Evolutionary conservation across 1,140 invertebrate genomes (phyloP), one percentile per base, ranked within the genome.

Genomic region (Brachionus asplanchnoidis): DNA sequence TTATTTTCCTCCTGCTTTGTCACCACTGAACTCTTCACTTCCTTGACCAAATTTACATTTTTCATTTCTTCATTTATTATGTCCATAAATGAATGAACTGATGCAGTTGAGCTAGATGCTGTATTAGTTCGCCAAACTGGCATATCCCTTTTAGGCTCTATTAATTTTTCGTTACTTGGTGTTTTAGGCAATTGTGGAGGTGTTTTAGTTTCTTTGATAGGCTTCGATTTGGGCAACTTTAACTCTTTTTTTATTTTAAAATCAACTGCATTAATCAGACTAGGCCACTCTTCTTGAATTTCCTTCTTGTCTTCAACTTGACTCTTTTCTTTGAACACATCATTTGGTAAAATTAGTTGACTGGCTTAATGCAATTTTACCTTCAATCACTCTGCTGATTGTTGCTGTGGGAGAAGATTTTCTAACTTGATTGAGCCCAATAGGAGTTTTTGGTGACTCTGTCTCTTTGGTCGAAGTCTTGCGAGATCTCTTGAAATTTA

Each of bases 11-110:
- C 2, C 14, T 12, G 12, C 9, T 40, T 44, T 26, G 5, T 26
- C 6, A 68, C 53, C 4, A 40, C 20, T 12, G 36, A 17, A 14
- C 26, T 26, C 12, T 46, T 68, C 5, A 36, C 50, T 82, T 82
- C 79, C 12, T 82, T 68, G 14, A 9, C 17, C 17, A 80, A 56
- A 44, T 75, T 75, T 23, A 75, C 70, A 23, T 28, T 77, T 32
- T 77, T 77, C 73, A 77, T 77, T 26, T 77, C 73, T 50, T 77
- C 73, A 50, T 77, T 77, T 23, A 77, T 77, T 14, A 82, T 60
- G 42, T 68, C 79, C 53, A 65, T 65, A 12, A 60, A 28, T 26
- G 79, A 60, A 28, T n/a, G 40, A 4, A 8, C 36, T 8, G 79
- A 42, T 8, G 40, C 2, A 26, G 44, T 46, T 14, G 42, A 50